Evolutionary conservation across 2,888 invertebrate species (phyloP).

Genomic region (Parthenolecanium corni): DNA sequence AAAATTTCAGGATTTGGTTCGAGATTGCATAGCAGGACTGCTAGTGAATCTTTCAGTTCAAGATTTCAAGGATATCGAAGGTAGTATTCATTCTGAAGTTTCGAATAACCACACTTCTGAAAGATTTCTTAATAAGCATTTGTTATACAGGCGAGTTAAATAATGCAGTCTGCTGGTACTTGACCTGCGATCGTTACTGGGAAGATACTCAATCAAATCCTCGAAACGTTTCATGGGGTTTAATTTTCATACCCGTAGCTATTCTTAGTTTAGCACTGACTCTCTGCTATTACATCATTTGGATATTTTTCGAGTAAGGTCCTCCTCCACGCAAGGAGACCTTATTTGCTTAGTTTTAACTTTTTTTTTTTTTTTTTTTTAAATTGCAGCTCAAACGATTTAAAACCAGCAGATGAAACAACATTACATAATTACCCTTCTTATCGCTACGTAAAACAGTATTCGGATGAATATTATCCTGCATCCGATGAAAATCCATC

Average conservation of each 20-base stretch:
- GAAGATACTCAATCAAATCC: constrained; percentile 64
- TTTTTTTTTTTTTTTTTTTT: background rate
- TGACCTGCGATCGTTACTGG: constrained; percentile 87
- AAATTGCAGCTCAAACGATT: constrained; percentile 52
- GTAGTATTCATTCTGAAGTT: constrained; percentile 40
- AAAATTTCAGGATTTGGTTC: constrained; percentile 47
- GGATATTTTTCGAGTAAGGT: constrained; percentile 84
- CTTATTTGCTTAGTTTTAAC: no score
- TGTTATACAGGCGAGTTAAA: constrained; percentile 63
- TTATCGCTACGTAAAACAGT: constrained; percentile 33
- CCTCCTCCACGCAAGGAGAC: no score
- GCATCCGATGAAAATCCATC: constrained; percentile 34
- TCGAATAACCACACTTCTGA: background rate
- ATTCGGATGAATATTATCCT: constrained; percentile 41
- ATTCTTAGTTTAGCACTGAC: constrained; percentile 71
- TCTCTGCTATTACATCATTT: constrained; percentile 83
- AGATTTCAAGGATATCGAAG: constrained; percentile 77
- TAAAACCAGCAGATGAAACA: constrained; percentile 54
- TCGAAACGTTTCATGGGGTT: constrained; percentile 70
- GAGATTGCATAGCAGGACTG: constrained; percentile 71
- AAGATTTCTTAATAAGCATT: background rate
- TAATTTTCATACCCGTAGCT: constrained; percentile 62
- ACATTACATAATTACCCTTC: constrained; percentile 45
- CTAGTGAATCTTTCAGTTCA: constrained; percentile 66
- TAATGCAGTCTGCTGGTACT: constrained; percentile 79